These are phyloP conservation scores for Epinotia brunnichana DNA, from an alignment of 2,888 invertebrate genomes.

Conservation along the genomic window DNA sequence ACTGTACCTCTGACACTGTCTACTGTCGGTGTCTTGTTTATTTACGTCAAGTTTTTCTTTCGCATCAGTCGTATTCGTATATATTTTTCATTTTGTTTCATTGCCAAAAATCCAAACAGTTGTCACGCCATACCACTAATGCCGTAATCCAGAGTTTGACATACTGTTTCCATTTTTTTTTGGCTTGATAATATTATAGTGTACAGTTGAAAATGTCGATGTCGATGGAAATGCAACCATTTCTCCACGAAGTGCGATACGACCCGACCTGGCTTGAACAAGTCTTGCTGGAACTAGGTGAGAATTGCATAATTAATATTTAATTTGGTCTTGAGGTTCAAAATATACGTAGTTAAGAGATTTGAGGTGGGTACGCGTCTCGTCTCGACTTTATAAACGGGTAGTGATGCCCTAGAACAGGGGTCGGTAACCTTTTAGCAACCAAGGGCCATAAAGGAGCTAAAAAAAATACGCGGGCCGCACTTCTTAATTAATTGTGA, in stretches of 20 bases:
- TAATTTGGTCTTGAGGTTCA: neutral
- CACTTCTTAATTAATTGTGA: too few species aligned
- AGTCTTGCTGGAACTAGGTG: slow-evolving; percentile 67
- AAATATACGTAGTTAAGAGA: neutral
- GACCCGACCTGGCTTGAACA: slow-evolving; percentile 62
- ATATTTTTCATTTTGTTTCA: slow-evolving; percentile 31
- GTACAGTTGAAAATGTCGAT: slow-evolving; percentile 52
- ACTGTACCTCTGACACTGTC: neutral
- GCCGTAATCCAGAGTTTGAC: neutral
- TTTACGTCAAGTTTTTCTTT: slow-evolving; percentile 21
- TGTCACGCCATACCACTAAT: slow-evolving; percentile 34
- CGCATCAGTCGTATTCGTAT: slow-evolving; percentile 17
- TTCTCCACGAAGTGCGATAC: slow-evolving; percentile 55
- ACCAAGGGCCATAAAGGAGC: too few species aligned
- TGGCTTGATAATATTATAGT: neutral
- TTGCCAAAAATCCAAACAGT: slow-evolving; percentile 44
- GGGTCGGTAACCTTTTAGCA: too few species aligned
- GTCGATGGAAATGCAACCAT: slow-evolving; percentile 57
- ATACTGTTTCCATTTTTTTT: neutral
- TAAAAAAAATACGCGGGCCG: too few species aligned
- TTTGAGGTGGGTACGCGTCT: neutral
- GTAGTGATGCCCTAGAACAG: too few species aligned
- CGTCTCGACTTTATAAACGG: too few species aligned
- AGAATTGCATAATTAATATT: slow-evolving; percentile 45
- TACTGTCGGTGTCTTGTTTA: too few species aligned